Conservation (phyloP, 2,888 invertebrate genomes). For the Cantharis lateralis region DNA sequence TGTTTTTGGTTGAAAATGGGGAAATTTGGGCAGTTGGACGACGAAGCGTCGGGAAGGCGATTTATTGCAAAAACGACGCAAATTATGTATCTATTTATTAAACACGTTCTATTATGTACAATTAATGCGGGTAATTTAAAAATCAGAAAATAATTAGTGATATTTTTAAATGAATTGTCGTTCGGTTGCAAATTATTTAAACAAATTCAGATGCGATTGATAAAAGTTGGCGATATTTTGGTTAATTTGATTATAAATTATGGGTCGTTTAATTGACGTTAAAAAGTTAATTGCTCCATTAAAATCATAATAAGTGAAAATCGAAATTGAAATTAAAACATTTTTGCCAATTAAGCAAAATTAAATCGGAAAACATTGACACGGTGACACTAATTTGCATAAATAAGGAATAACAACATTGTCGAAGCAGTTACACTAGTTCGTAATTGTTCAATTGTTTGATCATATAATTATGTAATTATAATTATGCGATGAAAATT, state of each 20-base stretch:
- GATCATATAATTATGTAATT: slow-evolving; percentile 16
- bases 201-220: not conserved
- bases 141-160: not conserved
- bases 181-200: not conserved
- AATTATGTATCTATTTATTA: not conserved
- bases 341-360: not conserved
- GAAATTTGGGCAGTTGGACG: too few relatives aligned
- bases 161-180: not conserved
- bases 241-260: not conserved
- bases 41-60: not conserved
- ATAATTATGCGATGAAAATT: slow-evolving; percentile 8
- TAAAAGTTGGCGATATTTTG: not conserved
- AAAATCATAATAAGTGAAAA: not conserved
- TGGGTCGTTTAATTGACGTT: not conserved
- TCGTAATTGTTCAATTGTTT: slow-evolving; percentile 32
- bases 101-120: not conserved
- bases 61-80: not conserved
- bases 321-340: not conserved
- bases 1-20: too few relatives aligned
- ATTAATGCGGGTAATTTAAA: not conserved
- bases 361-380: slow-evolving; percentile 12
- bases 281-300: not conserved
- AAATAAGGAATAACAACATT: slow-evolving; percentile 10
- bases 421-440: slow-evolving; percentile 26
- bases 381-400: slow-evolving; percentile 28